Evolutionary conservation across 2,113 vertebrate species (phyloP).

Genomic region (Callithrix jacchus): DNA sequence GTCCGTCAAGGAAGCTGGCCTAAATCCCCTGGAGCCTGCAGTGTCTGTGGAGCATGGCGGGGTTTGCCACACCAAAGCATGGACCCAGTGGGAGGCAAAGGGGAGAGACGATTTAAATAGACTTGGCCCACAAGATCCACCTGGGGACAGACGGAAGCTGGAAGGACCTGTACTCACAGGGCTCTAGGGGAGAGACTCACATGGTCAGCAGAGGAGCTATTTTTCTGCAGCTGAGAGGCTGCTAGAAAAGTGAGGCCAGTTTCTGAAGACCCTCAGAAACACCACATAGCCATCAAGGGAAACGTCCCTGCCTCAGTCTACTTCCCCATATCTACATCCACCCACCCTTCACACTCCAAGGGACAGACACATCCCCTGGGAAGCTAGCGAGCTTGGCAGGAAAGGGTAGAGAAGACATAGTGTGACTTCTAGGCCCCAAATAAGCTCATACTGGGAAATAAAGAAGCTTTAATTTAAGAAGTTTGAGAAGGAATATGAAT

Average conservation of each 20-base stretch:
- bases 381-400: not conserved
- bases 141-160: not conserved
- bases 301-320: not conserved
- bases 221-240: not conserved
- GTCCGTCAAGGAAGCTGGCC: not conserved
- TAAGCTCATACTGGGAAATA: not conserved
- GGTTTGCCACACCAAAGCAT: not conserved
- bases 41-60: not conserved
- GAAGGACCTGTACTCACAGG: not conserved
- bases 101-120: not conserved
- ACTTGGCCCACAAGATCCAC: not conserved
- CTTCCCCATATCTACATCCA: not conserved
- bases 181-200: not conserved
- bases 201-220: not conserved
- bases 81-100: not conserved
- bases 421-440: not conserved
- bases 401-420: not conserved
- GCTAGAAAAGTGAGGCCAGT: not conserved
- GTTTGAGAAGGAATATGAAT: not conserved
- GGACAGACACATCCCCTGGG: not conserved
- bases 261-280: not conserved
- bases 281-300: not conserved
- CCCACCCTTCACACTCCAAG: not conserved
- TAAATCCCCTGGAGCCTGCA: not conserved
- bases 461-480: not conserved